Evolutionary conservation across 2,113 vertebrate genomes (phyloP).

Genomic region (Nothocercus nigrocapillus): DNA sequence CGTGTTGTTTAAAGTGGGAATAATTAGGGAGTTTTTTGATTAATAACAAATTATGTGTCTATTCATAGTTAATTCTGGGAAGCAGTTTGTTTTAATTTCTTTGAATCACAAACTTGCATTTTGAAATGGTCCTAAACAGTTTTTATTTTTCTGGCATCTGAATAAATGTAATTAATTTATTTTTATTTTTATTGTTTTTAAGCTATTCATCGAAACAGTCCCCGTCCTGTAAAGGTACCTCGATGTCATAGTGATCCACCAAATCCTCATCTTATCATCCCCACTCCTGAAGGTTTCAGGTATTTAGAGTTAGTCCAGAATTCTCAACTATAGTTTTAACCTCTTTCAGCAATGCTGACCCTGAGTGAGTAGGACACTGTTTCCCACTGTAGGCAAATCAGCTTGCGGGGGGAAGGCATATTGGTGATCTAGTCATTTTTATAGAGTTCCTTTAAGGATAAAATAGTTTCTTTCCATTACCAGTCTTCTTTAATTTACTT

Average conservation of each 20-base stretch:
- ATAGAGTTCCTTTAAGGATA: background rate
- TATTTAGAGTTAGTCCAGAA: conserved; percentile 60
- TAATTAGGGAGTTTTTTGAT: background rate
- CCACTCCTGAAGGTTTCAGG: conserved; percentile 93
- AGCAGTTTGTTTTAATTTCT: background rate
- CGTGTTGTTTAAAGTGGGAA: background rate
- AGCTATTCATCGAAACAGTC: conserved; percentile 93
- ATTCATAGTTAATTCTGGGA: background rate
- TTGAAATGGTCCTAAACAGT: background rate
- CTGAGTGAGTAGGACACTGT: background rate
- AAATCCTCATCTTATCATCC: conserved; percentile 94
- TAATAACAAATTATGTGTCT: background rate
- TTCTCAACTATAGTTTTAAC: background rate
- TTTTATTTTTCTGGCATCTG: background rate
- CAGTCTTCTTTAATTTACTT: background rate
- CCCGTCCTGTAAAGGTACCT: conserved; percentile 95
- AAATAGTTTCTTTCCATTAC: background rate
- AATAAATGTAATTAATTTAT: background rate
- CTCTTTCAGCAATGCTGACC: background rate
- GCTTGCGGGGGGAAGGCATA: background rate
- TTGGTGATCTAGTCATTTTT: background rate
- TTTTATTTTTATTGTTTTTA: conserved; percentile 24
- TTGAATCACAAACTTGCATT: background rate
- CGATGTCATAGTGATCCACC: conserved; percentile 98
- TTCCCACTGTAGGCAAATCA: background rate